These are phyloP conservation scores for Montipora efflorescens DNA, from an alignment of 64 coral and sea anemone species.

Conservation along the genomic window DNA sequence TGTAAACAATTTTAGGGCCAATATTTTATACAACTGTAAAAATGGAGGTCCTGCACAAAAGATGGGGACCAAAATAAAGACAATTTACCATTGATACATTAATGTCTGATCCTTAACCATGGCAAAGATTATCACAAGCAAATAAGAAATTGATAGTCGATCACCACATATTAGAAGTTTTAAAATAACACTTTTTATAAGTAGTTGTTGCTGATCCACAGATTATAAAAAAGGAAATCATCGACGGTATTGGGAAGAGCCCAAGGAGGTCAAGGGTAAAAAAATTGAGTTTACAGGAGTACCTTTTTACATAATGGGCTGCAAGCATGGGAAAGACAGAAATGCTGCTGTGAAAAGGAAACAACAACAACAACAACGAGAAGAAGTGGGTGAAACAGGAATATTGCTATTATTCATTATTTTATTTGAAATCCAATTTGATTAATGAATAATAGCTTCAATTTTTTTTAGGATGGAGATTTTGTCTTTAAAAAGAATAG, in stretches of 20 bases:
- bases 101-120: no score
- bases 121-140: no score
- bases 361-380: slow-evolving; percentile 34
- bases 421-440: no score
- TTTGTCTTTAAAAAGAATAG: no score
- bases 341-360: slow-evolving; percentile 71
- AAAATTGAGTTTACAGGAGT: slow-evolving; percentile 39
- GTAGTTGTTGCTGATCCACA: neutral
- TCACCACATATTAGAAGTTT: neutral
- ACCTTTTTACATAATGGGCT: slow-evolving; percentile 57
- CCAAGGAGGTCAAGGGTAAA: slow-evolving; percentile 28
- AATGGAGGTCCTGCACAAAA: no score
- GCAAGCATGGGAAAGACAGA: slow-evolving; percentile 68
- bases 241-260: slow-evolving; percentile 61
- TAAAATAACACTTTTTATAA: neutral
- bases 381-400: neutral
- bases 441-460: no score
- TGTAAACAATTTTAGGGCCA: no score
- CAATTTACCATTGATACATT: no score
- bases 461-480: no score
- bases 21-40: no score
- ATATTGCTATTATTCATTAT: no score
- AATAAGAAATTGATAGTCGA: neutral
- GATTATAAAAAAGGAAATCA: slow-evolving; percentile 51
- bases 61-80: no score